Conservation (phyloP, 2,797 vertebrate species). For the Euthynnus affinis region DNA sequence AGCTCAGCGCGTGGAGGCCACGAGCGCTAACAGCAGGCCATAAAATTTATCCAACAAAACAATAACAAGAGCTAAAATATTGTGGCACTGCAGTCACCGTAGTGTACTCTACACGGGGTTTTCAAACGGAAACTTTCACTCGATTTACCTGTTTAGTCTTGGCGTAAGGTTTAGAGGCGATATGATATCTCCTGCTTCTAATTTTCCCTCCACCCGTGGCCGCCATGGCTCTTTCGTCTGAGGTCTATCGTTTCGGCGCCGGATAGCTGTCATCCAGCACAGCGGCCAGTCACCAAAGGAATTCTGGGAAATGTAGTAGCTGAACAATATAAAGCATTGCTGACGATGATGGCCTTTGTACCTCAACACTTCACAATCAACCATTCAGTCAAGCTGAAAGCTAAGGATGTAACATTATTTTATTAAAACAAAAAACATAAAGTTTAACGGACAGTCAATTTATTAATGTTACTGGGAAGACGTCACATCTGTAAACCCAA, state of each 20-base stretch:
- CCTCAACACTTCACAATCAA: neutral
- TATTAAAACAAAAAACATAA: no score
- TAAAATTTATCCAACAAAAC: slow-evolving; percentile 83
- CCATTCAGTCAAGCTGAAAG: no score
- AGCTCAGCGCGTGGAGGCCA: slow-evolving; percentile 84
- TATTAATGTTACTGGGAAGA: no score
- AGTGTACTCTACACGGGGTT: neutral
- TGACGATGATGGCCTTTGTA: neutral
- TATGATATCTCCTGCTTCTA: slow-evolving; percentile 88
- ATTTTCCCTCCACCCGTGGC: slow-evolving; percentile 93
- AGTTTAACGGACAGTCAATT: no score
- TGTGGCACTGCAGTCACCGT: slow-evolving; percentile 20
- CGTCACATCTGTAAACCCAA: no score
- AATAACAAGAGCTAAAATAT: slow-evolving; percentile 72
- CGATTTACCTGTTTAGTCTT: slow-evolving; percentile 88
- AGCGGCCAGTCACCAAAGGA: slow-evolving; percentile 47
- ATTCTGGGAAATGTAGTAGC: slow-evolving; percentile 82
- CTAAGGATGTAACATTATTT: no score
- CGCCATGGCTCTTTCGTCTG: slow-evolving; percentile 88
- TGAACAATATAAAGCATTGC: slow-evolving; percentile 56
- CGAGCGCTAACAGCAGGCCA: slow-evolving; percentile 84
- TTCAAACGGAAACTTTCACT: slow-evolving; percentile 10
- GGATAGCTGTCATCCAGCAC: slow-evolving; percentile 85
- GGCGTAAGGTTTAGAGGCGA: slow-evolving; percentile 89
- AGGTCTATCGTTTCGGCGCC: slow-evolving; percentile 83